Base-by-base conservation (phyloP, 2,888 invertebrate species). In the Cyrtodaria siliqua region DNA sequence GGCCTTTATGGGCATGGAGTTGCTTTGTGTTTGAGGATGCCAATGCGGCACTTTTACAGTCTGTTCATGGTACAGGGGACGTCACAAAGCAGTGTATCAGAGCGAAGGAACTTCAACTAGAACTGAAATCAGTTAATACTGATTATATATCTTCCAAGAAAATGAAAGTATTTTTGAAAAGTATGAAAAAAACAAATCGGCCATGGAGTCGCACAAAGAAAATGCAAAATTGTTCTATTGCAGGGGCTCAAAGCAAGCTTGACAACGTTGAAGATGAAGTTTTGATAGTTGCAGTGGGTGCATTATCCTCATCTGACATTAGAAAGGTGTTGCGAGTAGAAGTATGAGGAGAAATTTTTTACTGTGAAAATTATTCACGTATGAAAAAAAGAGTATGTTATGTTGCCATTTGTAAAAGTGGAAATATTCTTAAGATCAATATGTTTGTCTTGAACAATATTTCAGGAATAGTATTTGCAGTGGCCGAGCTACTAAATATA, bases 1-100 rank as follows among this genome's bases (percentile, higher is more conserved):
- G 76, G 1, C 82, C 75, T 52, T 12, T 82, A 2, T 82, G 63
- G 68, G 53, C 47, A 24, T 74, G 68, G 68, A 63, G 63, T 23
- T 74, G 74, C 24, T 74, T 74, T 53, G 44, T 57, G 1, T 74
- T 74, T 59, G 68, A 74, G 38, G 63, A 68, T 24, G 9, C 24
- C 9, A 68, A 74, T 59, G 29, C 68, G 29, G 8, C 4, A 9
- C 29, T 74, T 2, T 20, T 68, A 2, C 49, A 50, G 29, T 29
- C 63, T 12, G 68, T 68, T 20, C 68, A 74, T 68, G 68, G 60
- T 2, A 57, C 57, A 23, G 57, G 57, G 2, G 33, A 57, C 33
- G 57, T 55, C 12, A 14, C 18, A 2, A 55, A 55, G 26, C 55
- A 20, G 27, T 6, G 16, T 8, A 24, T 55, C 16, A 55, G 27